Conservation (phyloP, 1,140 invertebrate species). For the Drosophila santomea region DNA sequence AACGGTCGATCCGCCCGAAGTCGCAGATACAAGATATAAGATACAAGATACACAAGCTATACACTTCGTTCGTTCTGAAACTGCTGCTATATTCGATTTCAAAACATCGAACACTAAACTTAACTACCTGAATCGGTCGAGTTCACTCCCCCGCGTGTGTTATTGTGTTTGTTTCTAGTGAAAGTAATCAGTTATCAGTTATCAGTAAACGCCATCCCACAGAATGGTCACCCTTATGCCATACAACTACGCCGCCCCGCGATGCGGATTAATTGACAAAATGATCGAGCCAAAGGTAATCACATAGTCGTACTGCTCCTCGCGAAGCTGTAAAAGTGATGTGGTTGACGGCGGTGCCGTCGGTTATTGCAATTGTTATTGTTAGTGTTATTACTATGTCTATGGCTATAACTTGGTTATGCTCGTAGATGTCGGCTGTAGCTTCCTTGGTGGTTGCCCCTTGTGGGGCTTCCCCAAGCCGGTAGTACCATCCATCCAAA, state of each 20-base stretch:
- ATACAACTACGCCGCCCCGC: constrained; percentile 85
- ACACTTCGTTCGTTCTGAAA: constrained; percentile 1
- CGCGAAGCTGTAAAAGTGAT: constrained; percentile 74
- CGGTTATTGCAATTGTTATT: constrained; percentile 15
- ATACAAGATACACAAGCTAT: not conserved
- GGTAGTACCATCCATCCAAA: not conserved
- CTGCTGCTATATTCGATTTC: constrained; percentile 37
- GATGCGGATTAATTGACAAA: constrained; percentile 86
- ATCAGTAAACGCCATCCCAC: not conserved
- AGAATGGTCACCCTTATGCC: constrained; percentile 87
- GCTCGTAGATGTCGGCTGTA: constrained; percentile 2
- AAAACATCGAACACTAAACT: constrained; percentile 32
- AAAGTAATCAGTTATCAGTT: constrained; percentile 13
- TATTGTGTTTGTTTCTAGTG: constrained; percentile 20
- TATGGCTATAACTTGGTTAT: constrained; percentile 2
- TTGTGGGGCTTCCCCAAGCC: constrained; percentile 39
- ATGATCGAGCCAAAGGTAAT: constrained; percentile 87
- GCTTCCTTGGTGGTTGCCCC: constrained; percentile 34
- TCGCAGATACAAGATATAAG: not conserved
- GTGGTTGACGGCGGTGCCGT: constrained; percentile 42
- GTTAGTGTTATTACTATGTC: not conserved
- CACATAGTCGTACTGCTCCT: constrained; percentile 30
- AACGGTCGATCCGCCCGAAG: constrained; percentile 17
- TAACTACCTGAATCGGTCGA: constrained; percentile 9
- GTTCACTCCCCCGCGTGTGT: constrained; percentile 6